A percentile compares a stretch with the other conserved stretches of the same genome.
Evolutionary conservation across 2,113 vertebrate genomes (phyloP).

Genomic region (Recurvirostra avosetta): DNA sequence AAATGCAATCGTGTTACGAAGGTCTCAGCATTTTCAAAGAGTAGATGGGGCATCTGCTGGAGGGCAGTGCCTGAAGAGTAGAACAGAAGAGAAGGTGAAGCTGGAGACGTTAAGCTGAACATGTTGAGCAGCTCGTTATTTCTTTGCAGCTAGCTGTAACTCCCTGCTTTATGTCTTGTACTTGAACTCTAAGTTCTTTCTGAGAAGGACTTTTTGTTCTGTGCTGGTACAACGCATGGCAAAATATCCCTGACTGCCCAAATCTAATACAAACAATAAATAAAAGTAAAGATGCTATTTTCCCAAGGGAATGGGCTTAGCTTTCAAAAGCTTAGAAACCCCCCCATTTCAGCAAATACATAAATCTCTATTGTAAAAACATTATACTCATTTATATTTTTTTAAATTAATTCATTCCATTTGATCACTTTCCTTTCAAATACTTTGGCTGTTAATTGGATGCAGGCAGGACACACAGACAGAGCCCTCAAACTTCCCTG

Average conservation of each 20-base stretch:
- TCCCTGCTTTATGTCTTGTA: background rate
- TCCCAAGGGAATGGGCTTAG: background rate
- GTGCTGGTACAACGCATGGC: background rate
- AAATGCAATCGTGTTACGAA: background rate
- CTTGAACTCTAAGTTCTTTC: background rate
- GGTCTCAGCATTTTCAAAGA: background rate
- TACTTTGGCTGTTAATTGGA: conserved; percentile 36
- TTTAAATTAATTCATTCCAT: conserved; percentile 29
- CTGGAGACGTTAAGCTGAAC: background rate
- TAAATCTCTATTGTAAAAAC: conserved; percentile 23
- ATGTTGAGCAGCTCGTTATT: background rate
- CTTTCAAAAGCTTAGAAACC: conserved; percentile 21
- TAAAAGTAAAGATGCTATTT: background rate
- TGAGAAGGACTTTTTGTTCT: background rate
- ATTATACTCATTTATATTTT: conserved; percentile 27
- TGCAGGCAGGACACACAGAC: conserved; percentile 31
- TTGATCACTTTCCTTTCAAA: conserved; percentile 60
- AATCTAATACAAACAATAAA: conserved; percentile 18
- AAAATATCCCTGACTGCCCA: background rate
- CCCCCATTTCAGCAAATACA: background rate
- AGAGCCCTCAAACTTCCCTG: background rate
- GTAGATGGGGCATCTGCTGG: background rate
- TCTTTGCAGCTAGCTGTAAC: background rate
- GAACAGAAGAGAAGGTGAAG: background rate
- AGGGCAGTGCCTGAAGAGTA: background rate